Conservation (phyloP, 2,888 invertebrate genomes). For the Conops quadrifasciatus region DNA sequence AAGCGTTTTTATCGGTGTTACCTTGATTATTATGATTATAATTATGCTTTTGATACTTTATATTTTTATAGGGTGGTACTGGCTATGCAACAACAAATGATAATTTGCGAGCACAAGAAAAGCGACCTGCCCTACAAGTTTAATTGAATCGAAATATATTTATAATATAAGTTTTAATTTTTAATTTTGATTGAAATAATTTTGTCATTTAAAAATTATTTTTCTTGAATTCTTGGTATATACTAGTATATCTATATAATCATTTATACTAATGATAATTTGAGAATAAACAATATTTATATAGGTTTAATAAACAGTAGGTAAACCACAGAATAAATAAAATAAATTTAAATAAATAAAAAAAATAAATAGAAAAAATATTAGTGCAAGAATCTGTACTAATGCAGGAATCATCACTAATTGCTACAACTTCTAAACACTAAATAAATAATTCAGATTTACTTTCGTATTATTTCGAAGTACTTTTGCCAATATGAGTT, state of each 20-base stretch:
- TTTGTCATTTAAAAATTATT: background rate
- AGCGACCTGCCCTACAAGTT: slow-evolving; percentile 84
- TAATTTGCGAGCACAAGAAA: slow-evolving; percentile 82
- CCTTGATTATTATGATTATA: background rate
- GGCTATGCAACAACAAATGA: slow-evolving; percentile 90
- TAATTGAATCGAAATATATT: slow-evolving; percentile 63
- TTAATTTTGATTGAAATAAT: background rate
- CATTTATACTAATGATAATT: too few relatives aligned
- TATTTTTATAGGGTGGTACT: slow-evolving; percentile 82
- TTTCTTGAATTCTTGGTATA: background rate
- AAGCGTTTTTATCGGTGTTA: slow-evolving; percentile 50
- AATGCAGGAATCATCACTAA: too few relatives aligned
- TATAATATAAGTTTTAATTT: background rate
- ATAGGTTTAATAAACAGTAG: too few relatives aligned
- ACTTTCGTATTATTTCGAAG: too few relatives aligned
- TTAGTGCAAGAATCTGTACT: too few relatives aligned
- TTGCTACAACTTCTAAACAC: too few relatives aligned
- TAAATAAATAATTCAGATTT: too few relatives aligned
- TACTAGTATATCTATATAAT: background rate
- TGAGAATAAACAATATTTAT: too few relatives aligned
- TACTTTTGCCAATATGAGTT: too few relatives aligned
- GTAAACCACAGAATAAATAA: too few relatives aligned
- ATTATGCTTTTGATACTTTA: slow-evolving; percentile 16
- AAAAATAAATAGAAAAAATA: too few relatives aligned
- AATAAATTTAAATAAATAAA: too few relatives aligned